A percentile compares a stretch with the other conserved stretches of the same genome.
These are phyloP conservation scores for Trematocara stigmaticum DNA, from an alignment of 2,113 vertebrate genomes.

Conservation along the genomic window DNA sequence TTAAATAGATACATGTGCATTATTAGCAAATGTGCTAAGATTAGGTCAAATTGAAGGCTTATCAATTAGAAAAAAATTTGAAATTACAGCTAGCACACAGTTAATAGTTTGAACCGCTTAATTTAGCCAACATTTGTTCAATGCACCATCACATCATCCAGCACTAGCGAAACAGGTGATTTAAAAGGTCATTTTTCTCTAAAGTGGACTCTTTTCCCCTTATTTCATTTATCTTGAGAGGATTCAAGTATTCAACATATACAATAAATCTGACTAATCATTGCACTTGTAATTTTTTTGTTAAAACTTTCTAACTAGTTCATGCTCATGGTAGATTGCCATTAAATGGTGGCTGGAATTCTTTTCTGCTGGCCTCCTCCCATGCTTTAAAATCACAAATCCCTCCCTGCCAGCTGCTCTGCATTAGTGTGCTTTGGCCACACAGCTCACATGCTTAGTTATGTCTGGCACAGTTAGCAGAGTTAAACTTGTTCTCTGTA, in stretches of 20 bases:
- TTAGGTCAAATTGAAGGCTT: not conserved
- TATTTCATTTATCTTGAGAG: not conserved
- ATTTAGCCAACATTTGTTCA: not conserved
- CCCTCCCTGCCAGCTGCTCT: not conserved
- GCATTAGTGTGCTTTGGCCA: not conserved
- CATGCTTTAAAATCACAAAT: slow-evolving; percentile 2
- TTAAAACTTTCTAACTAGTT: not conserved
- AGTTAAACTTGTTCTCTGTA: not conserved
- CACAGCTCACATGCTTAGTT: not conserved
- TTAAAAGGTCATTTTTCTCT: not conserved
- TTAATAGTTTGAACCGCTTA: not conserved
- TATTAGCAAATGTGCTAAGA: not conserved
- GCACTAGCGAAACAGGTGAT: not conserved
- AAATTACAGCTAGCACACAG: not conserved
- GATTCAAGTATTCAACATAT: not conserved
- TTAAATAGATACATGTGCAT: not conserved
- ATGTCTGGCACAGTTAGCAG: not conserved
- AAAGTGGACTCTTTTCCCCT: not conserved
- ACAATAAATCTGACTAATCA: not conserved
- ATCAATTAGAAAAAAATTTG: not conserved
- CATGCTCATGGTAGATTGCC: not conserved
- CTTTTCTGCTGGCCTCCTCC: not conserved
- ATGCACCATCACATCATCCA: not conserved
- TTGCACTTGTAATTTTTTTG: not conserved
- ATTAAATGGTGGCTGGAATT: not conserved